phyloP scores from a whole-genome alignment of 2,113 vertebrate species.

The Percina caprodes region DNA sequence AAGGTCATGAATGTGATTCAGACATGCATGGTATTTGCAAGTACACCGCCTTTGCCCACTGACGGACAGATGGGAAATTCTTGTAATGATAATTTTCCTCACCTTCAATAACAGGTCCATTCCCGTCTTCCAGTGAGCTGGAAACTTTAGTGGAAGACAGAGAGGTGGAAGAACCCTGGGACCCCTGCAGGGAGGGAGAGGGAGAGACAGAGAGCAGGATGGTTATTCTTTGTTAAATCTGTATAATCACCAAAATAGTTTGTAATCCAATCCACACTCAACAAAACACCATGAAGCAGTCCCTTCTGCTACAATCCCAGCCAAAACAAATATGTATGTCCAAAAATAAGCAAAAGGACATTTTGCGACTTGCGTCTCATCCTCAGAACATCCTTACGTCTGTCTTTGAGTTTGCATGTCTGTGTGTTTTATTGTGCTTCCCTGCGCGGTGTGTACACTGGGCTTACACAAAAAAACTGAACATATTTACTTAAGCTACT shows the following conservation, averaged over 20 bases:
- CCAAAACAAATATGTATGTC: not conserved
- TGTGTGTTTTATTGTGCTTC: constrained; percentile 25
- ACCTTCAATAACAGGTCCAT: constrained; percentile 89
- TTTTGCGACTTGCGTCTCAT: not conserved
- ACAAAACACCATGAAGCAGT: not conserved
- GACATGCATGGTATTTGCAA: constrained; percentile 47
- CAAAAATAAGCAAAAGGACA: constrained; percentile 38
- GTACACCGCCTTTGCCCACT: constrained; percentile 5
- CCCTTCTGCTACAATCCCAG: constrained; percentile 4
- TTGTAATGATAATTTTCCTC: constrained; percentile 61
- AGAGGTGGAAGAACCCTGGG: constrained; percentile 93
- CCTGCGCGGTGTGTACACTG: constrained; percentile 20
- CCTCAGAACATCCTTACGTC: constrained; percentile 26
- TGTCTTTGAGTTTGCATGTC: constrained; percentile 46
- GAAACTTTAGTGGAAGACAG: constrained; percentile 94
- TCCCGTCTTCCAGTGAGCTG: constrained; percentile 91
- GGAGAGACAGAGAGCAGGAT: constrained; percentile 5
- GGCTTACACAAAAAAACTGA: constrained; percentile 22
- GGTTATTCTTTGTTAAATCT: not conserved
- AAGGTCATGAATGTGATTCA: constrained; percentile 66
- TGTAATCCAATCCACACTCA: constrained; percentile 4
- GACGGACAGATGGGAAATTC: not conserved
- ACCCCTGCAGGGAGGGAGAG: constrained; percentile 84
- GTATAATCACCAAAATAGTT: not conserved
- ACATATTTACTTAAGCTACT: constrained; percentile 18